Conservation (phyloP, 2,113 vertebrate species). For the Camelus bactrianus region DNA sequence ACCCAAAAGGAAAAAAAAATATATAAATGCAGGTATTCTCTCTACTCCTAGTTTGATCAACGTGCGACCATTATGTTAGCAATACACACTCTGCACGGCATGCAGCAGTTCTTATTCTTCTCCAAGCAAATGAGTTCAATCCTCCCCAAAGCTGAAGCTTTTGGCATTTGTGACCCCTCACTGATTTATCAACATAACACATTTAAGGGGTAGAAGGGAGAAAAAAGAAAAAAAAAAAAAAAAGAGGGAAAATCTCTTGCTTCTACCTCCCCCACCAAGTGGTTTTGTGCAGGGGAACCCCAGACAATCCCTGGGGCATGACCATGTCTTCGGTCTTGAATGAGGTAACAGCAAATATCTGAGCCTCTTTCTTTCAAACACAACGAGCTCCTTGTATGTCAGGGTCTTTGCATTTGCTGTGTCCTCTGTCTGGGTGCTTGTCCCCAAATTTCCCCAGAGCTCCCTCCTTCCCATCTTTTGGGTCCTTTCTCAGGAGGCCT, state of each 20-base stretch:
- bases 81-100: neutral
- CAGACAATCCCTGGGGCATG: neutral
- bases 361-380: neutral
- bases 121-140: neutral
- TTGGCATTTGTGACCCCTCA: neutral
- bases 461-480: neutral
- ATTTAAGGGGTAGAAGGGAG: neutral
- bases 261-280: neutral
- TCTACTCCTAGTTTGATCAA: neutral
- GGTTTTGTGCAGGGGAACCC: neutral
- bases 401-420: neutral
- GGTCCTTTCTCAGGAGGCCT: neutral
- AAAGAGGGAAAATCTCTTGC: neutral
- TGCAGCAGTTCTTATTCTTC: constrained; percentile 3
- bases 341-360: neutral
- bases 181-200: neutral
- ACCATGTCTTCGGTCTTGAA: neutral
- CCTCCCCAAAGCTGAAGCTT: neutral
- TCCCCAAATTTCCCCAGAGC: neutral
- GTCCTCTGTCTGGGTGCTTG: neutral
- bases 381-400: neutral
- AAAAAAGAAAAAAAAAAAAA: neutral
- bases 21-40: neutral
- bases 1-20: too few species aligned
- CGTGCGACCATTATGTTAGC: neutral